Evolutionary conservation across 2,888 invertebrate genomes (phyloP).

Genomic region (Nomada lathburiana): DNA sequence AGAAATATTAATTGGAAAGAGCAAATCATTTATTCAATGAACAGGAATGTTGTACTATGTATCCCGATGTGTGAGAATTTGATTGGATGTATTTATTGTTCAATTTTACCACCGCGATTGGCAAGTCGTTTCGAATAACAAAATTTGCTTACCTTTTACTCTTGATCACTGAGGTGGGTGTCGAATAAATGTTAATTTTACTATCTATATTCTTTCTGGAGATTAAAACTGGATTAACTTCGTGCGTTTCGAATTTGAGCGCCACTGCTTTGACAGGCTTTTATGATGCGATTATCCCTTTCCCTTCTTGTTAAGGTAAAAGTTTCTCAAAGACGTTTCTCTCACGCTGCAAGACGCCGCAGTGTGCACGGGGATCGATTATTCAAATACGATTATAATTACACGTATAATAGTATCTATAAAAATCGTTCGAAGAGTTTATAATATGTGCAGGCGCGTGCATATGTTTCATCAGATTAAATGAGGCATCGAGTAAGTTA

Average conservation of each 20-base stretch:
- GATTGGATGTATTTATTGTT: no score
- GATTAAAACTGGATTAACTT: neutral
- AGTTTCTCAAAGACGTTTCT: neutral
- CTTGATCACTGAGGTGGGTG: no score
- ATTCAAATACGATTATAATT: conserved; percentile 29
- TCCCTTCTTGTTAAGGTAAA: conserved; percentile 12
- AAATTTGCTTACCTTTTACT: no score
- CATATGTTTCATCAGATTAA: conserved; percentile 10
- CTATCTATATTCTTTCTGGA: no score
- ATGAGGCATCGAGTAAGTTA: conserved; percentile 5
- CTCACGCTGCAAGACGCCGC: conserved; percentile 5
- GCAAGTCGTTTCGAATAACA: no score
- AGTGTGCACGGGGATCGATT: neutral
- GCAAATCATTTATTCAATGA: no score
- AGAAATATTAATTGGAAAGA: no score
- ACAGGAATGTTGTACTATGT: no score
- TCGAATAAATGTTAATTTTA: no score
- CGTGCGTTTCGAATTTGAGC: neutral
- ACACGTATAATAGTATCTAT: neutral
- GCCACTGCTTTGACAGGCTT: conserved; percentile 14
- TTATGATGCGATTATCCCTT: conserved; percentile 32
- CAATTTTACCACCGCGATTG: no score
- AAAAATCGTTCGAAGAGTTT: neutral
- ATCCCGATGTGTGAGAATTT: no score
- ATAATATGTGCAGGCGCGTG: neutral